These are phyloP conservation scores for Hestina assimilis DNA, from an alignment of 1,140 invertebrate genomes.

Conservation along the genomic window DNA sequence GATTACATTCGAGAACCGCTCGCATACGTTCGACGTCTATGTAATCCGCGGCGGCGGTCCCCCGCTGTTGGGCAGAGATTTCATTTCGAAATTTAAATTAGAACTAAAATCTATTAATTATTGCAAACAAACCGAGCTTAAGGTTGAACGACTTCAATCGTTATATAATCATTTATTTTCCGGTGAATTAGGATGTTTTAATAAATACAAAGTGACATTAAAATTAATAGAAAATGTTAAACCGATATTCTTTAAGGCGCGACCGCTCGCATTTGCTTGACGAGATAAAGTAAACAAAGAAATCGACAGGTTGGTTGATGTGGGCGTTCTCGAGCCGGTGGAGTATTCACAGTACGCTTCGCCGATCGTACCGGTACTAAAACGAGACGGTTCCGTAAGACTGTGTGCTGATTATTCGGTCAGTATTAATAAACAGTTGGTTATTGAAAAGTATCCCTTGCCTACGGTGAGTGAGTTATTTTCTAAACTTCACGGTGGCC, in stretches of 20 bases:
- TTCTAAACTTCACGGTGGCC: too few species aligned
- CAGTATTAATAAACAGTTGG: too few species aligned
- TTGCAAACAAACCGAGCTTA: not conserved
- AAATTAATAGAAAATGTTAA: constrained; percentile 33
- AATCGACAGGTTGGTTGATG: constrained; percentile 6
- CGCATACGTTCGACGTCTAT: constrained; percentile 8
- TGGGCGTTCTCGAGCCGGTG: constrained; percentile 5
- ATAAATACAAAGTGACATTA: constrained; percentile 27
- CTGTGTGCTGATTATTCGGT: constrained; percentile 59
- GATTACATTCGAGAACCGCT: not conserved
- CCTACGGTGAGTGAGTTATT: too few species aligned
- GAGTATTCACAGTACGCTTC: constrained; percentile 57
- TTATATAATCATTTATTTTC: constrained; percentile 22
- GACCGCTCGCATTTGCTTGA: constrained; percentile 41
- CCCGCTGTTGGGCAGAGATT: constrained; percentile 33
- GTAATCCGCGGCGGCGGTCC: constrained; percentile 26
- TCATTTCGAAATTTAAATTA: constrained; percentile 31
- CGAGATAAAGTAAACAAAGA: constrained; percentile 39
- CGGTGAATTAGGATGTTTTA: constrained; percentile 27
- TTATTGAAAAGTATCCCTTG: too few species aligned
- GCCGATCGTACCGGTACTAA: too few species aligned
- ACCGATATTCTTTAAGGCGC: constrained; percentile 48
- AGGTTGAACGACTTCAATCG: not conserved
- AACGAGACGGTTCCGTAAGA: constrained; percentile 47
- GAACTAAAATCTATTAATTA: constrained; percentile 20